Base-by-base conservation (phyloP, 2,888 invertebrate genomes). In the Prostheceraeus crozeri region DNA sequence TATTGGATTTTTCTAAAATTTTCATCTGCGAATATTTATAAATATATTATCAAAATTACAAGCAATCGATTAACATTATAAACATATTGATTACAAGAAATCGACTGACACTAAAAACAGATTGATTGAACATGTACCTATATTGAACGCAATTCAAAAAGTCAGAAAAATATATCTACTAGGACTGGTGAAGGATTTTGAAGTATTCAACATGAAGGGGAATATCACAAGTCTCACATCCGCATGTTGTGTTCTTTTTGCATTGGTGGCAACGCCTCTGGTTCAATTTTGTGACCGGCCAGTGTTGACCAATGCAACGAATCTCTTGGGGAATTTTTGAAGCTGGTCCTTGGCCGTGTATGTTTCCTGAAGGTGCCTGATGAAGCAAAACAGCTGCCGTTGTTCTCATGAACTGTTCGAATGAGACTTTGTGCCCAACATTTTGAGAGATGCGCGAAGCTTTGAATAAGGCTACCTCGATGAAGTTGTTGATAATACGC, bases 221-320 rank as follows among this genome's bases (percentile, higher is more conserved):
- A n/a, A 40, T 40, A 23, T 40, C 23, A 23, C 40, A 40, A 16
- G 40, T 40, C 23, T 40, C 40, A 40, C 40, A 40, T 40, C 40
- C 40, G 40, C 16, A 40, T 40, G 40, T 40, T 40, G 40, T 40
- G 40, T 40, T 40, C 40, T 40, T 40, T 23, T 40, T 40, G 40
- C 40, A 40, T 23, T 16, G 6, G 40, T 23, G 40, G 19, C 40
- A 40, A 16, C 40, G 14, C 23, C 40, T 16, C 23, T 40, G 40
- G 19, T 16, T 16, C 40, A 40, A 16, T 40, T 40, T 40, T 40
- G 40, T 40, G 40, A 16, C 16, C 16, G 40, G 40, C 40, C 40
- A 40, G 19, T 40, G 8, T 4, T 40, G 40, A 16, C 40, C 40
- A 40, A 40, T 23, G 4, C 23, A 16, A 40, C n/a, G 40, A 16